phyloP scores from a whole-genome alignment of 2,113 vertebrate species.

The Chroicocephalus ridibundus region DNA sequence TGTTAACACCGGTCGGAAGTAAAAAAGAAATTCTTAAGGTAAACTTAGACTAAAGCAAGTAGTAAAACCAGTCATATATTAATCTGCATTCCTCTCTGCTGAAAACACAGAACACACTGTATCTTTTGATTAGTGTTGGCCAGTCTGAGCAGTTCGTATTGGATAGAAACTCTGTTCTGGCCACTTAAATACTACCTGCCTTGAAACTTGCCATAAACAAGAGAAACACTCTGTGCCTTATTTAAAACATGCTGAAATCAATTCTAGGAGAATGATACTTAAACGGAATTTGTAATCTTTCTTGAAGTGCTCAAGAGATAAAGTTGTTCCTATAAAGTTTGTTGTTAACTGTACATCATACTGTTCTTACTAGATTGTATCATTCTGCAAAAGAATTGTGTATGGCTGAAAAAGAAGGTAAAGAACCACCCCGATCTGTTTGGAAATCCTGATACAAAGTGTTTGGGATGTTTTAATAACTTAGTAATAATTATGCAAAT shows the following conservation, averaged over 20 bases:
- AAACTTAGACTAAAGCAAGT: not conserved
- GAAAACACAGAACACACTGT: not conserved
- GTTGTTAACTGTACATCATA: not conserved
- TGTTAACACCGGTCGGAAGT: rapidly evolving
- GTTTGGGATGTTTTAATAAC: not conserved
- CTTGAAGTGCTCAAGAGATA: not conserved
- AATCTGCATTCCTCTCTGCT: not conserved
- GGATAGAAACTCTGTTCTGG: not conserved
- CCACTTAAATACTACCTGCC: not conserved
- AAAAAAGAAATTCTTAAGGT: not conserved
- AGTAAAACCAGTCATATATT: not conserved
- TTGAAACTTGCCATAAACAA: not conserved
- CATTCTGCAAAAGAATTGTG: not conserved
- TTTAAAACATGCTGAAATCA: not conserved
- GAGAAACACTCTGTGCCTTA: not conserved
- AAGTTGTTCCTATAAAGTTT: not conserved
- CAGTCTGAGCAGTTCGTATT: not conserved
- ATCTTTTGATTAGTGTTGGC: not conserved
- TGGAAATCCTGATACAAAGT: not conserved
- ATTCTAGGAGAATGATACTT: not conserved
- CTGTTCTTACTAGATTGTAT: not conserved
- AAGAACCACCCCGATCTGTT: not conserved
- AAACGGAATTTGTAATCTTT: not conserved
- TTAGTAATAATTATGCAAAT: not conserved
- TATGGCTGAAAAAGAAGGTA: not conserved